Percentiles rank a stretch among this genome's conserved stretches.
Conservation (phyloP, 2,797 vertebrate species). For the Thripadectes ignobilis region DNA sequence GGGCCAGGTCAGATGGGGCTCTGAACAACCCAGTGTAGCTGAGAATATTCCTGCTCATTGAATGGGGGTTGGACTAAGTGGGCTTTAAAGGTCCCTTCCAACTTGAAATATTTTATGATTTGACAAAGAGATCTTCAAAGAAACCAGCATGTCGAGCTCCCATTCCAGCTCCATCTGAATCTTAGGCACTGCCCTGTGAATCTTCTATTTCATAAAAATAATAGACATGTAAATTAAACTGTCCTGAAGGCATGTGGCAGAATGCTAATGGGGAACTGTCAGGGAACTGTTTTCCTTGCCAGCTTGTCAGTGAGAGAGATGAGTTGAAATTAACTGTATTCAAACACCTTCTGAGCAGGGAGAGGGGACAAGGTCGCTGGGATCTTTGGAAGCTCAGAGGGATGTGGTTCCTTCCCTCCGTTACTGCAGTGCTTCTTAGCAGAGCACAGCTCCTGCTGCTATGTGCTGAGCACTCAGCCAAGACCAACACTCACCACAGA, state of each 20-base stretch:
- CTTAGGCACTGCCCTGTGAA: not conserved
- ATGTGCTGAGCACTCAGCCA: rapidly evolving
- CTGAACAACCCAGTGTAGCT: not conserved
- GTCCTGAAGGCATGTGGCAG: not conserved
- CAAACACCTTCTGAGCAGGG: not conserved
- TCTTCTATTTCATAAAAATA: not conserved
- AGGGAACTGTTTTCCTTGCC: not conserved
- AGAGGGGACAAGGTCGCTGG: not conserved
- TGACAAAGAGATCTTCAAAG: not conserved
- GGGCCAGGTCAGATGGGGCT: not conserved
- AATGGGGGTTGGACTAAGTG: not conserved
- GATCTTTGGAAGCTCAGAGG: not conserved
- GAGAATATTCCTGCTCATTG: not conserved
- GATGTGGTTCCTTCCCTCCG: rapidly evolving
- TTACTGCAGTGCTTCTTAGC: rapidly evolving
- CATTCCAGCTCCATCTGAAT: not conserved
- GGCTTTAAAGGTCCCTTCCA: not conserved
- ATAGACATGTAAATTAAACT: not conserved
- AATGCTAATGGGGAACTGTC: not conserved
- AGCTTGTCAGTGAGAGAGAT: not conserved
- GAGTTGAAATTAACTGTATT: not conserved
- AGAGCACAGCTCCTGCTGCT: not conserved
- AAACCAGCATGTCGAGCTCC: not conserved
- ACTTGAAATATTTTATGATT: not conserved
- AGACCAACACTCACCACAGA: rapidly evolving